Base-by-base conservation (phyloP, 2,888 invertebrate species). In the Pyrrhosoma nymphula region DNA sequence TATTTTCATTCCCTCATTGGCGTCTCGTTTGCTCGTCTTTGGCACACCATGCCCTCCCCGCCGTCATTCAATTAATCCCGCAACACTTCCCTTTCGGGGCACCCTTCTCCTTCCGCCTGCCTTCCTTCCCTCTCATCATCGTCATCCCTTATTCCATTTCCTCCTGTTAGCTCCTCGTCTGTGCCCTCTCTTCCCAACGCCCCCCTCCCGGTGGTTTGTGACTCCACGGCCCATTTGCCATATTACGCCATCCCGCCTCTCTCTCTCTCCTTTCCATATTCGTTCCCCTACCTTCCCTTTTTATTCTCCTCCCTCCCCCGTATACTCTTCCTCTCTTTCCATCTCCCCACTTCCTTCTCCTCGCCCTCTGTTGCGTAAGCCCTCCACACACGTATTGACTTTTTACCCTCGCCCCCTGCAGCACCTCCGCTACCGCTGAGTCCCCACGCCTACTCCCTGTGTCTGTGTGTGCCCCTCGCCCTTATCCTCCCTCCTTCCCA, bases 11-110 rank as follows among this genome's bases (percentile, higher is more conserved):
- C 82, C 18, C 60, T 82, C 82, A 82, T 82, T 35, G 82, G 35
- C 30, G 82, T 82, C 82, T 82, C 82, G 82, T 82, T 82, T 82
- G 82, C 82, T 35, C 82, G 82, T 82, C 82, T 82, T 82, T 82
- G 30, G 82, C 82, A 35, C 35, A 82, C 82, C 82, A 35, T 82
- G 35, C 82, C 69, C 69, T 60, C 60, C 60, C 60, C 60, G 60
- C 69, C 69, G 30, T 82, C 82, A 82, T 82, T 82, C 82, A 82
- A 82, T 82, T 82, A 82, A 82, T 30, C 82, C 35, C 82, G 35
- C 82, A 82, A 82, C 82, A 82, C 82, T 35, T 82, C 82, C 82
- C 82, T 82, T 60, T 91, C 23, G 39, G 30, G 14, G 23, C 23
- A 30, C 63, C 35, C 47, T 14, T 82, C 82, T 82, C 12, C 35